Percentiles rank a stretch among this genome's conserved stretches.
phyloP scores from a whole-genome alignment of 1,140 invertebrate genomes.

The Sipha flava region DNA sequence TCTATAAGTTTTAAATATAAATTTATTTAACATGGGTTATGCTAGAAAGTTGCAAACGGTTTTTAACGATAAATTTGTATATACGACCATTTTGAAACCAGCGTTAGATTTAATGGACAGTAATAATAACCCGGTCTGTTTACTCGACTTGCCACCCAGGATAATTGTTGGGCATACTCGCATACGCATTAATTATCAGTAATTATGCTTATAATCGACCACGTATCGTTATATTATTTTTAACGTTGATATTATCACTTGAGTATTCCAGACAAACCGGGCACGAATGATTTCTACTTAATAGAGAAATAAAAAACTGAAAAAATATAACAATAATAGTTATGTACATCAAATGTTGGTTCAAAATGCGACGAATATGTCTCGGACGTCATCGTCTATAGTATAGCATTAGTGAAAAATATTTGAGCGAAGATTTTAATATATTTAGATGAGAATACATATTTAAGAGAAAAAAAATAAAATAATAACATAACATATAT shows the following conservation, averaged over 20 bases:
- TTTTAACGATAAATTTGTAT: conserved; percentile 1
- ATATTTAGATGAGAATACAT: neutral
- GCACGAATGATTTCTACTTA: neutral
- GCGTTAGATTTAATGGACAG: conserved; percentile 16
- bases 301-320: neutral
- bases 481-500: neutral
- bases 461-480: neutral
- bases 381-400: conserved; percentile 5
- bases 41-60: conserved; percentile 2
- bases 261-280: neutral
- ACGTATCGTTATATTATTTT: no score
- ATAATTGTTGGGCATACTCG: neutral
- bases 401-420: conserved; percentile 1
- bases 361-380: conserved; percentile 13
- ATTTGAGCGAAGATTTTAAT: conserved; percentile 25
- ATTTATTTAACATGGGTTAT: neutral
- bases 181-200: neutral
- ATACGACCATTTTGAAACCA: neutral
- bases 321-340: conserved; percentile 9
- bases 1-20: conserved; percentile 2
- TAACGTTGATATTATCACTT: neutral
- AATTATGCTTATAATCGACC: neutral
- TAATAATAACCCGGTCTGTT: neutral
- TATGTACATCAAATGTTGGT: conserved; percentile 19
- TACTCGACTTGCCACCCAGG: neutral